Evolutionary conservation across 2,797 vertebrate genomes (phyloP), one percentile per base, ranked within the genome.

Genomic region (Ara ararauna): DNA sequence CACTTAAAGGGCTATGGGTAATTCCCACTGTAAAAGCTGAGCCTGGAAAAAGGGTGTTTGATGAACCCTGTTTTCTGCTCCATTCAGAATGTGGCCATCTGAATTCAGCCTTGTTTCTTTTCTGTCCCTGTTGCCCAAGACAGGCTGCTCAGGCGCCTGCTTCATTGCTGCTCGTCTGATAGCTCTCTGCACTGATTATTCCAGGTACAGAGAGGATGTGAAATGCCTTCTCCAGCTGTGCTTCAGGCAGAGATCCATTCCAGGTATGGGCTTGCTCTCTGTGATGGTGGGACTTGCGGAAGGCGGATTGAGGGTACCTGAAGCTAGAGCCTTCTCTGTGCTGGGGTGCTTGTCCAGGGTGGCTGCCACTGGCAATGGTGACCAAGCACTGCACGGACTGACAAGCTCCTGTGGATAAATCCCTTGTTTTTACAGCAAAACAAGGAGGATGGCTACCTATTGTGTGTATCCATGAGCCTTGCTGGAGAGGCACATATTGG

Each of bases 171-270:
- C 16, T 77, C 30, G 14, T 9, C 58, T 94, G 72, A 94, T 50
- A 62, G 51, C 51, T 34, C 61, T 92, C 44, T 92, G n/a, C 81
- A 36, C 74, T 90, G 50, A 21, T 61, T 47, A 1, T 95, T 97
- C 29, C 80, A 97, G 97, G 96, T 97, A 94, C 92, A 96, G 44
- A 81, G 32, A 20, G 7, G 94, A 97, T 56, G 88, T 95, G 88
- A 78, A 10, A 22, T 68, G 86, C 71, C 95, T 95, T 42, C 93
- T 96, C 42, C 92, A 0, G 0, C 68, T 89, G 62, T 92, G 90
- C 83, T 94, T 68, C 62, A 78, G 88, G 62, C 94, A 96, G 94
- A 94, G 50, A 83, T 26, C 84, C 11, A 14, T 91, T 74, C 94
- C 97, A 97, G 97, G 97, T 97, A 95, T 1, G 47, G 58, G 16